A percentile compares a stretch with the other conserved stretches of the same genome.
These are phyloP conservation scores for Pygoscelis antarcticus DNA, from an alignment of 2,113 vertebrate genomes.

Conservation along the genomic window DNA sequence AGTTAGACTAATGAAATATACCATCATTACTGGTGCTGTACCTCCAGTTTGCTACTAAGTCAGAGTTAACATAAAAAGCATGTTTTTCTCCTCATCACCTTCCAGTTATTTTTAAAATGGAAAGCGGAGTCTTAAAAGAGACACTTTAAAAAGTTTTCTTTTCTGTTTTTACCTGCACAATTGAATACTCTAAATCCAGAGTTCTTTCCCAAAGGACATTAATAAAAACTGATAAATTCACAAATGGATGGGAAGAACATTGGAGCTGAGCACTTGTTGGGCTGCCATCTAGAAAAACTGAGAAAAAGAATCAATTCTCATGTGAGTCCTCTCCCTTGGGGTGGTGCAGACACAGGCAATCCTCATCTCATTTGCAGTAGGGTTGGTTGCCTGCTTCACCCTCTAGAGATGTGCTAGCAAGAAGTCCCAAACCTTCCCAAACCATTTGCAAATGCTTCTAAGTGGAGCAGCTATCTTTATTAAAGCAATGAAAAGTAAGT, in stretches of 20 bases:
- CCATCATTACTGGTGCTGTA: not conserved
- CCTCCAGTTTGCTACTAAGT: not conserved
- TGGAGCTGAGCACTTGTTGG: not conserved
- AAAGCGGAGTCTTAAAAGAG: not conserved
- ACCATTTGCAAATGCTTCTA: constrained; percentile 32
- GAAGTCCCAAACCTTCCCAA: constrained; percentile 21
- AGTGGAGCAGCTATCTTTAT: constrained; percentile 27
- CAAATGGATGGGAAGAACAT: not conserved
- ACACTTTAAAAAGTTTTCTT: not conserved
- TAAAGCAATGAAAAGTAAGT: constrained; percentile 33
- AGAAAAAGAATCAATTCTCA: not conserved
- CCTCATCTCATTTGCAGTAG: not conserved
- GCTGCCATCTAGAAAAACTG: not conserved
- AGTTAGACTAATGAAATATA: not conserved
- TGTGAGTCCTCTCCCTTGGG: not conserved
- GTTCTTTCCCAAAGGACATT: not conserved
- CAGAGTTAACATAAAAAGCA: not conserved
- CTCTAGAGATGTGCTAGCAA: not conserved
- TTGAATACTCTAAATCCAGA: not conserved
- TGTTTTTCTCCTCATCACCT: not conserved
- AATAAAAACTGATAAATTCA: not conserved
- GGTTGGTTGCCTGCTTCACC: not conserved
- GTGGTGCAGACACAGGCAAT: fast-evolving
- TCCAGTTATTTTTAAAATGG: not conserved
- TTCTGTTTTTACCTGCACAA: not conserved